Evolutionary conservation across 2,797 vertebrate genomes (phyloP), one percentile per base, ranked within the genome.

Genomic region (Myoxocephalus aenaeus): DNA sequence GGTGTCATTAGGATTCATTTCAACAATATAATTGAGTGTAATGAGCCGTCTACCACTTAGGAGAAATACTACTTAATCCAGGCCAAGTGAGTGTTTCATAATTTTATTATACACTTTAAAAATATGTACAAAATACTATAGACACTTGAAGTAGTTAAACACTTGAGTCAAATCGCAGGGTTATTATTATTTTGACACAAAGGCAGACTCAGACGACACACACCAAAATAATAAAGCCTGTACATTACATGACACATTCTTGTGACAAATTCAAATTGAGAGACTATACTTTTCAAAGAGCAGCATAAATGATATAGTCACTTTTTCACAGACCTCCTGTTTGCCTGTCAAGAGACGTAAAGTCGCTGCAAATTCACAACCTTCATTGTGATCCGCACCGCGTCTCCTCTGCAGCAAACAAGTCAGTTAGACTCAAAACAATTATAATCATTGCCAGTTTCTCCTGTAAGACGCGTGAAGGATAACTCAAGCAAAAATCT

Each of bases 101-200:
- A 65, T 89, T 94, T 92, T 92, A 93, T 92, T 94, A 86, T 82
- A 91, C 90, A 91, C 74, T 91, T 90, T 82, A 84, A 92, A 94
- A 93, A 94, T 93, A 92, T 93, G 87, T 93, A 95, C 91, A 93
- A 90, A 85, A 91, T 75, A 90, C 77, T 89, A 92, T 83, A 92
- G 90, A 94, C 83, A 87, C 59, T 77, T 88, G 59, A 87, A 86
- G 85, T 86, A 61, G 70, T 85, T 71, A 78, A 73, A 89, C 77
- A 82, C 70, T 73, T 81, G 40, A 73, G 56, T 70, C 44, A 75
- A 75, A 70, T 73, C 0, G 27, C 14, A 34, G 15, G 36, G 38
- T 80, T 59, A 1, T 73, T 79, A 5, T 48, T 44, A 13, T 48
- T 73, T 44, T 66, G 1, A 78, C 64, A 80, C 59, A 74, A 72